Base-by-base conservation (phyloP, 2,797 vertebrate genomes). In the Rhinogobio ventralis region DNA sequence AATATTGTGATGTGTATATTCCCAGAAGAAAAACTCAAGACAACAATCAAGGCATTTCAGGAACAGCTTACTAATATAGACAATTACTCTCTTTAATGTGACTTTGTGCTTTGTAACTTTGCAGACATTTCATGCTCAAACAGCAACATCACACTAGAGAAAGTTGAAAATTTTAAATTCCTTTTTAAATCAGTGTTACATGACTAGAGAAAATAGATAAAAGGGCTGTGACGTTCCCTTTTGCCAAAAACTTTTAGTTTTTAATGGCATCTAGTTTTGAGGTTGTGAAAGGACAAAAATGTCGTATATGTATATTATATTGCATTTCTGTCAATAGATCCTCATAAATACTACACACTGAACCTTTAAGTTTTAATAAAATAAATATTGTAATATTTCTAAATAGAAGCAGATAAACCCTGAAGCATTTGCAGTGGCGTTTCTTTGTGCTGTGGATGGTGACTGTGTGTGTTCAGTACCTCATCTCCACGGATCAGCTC, bases 401-500 rank as follows among this genome's bases (percentile, higher is more conserved):
- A 39, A 9, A 17, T 30, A 20, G 6, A 30, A 46, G 4, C 28
- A 39, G 10, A 77, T 11, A 19, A 20, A 62, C 33, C 36, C 36
- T 78, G 14, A 30, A 28, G 23, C 13, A 42, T 6, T 2, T n/a
- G 2, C 7, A 25, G 33, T 11, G 1, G 74, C 2, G 15, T 33
- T 76, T 79, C 39, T 49, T 23, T 39, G n/a, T 28, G 9, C 42
- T 69, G 11, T 49, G 20, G 13, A 67, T 30, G 5, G 14, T 36
- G 25, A 36, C 10, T 42, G 19, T 57, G 25, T 76, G 42, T 66
- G 33, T 74, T 76, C n/a, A 62, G 13, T 94, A 99, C 98, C 97
- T 99, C 97, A 10, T 99, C 98, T 30, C 95, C 96, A 83, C 94
- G 96, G 86, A 97, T 86, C 85, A 97, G 90, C 88, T 97, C 96